Base-by-base conservation (phyloP, 1,140 invertebrate species). In the Halyomorpha halys region DNA sequence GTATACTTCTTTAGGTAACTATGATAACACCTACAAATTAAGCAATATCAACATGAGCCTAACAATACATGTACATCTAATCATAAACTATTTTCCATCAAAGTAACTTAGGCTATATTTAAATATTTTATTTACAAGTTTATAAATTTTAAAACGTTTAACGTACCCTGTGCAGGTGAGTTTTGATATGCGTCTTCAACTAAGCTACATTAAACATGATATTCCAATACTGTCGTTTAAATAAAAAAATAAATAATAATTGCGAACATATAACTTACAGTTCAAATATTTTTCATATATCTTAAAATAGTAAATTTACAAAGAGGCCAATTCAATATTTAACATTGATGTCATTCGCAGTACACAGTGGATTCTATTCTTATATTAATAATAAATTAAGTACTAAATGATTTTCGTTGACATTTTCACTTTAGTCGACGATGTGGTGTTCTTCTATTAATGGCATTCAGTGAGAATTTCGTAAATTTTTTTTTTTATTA, bases 91-190 rank as follows among this genome's bases (percentile, higher is more conserved):
- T 49, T 18, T 49, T 19, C 27, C 47, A 49, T 18, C 34, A 47
- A n/a, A n/a, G n/a, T n/a, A 19, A 19, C 21, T 49, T 49, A 18
- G 6, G 14, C 11, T 2, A 49, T n/a, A n/a, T n/a, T 5, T 21
- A 49, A 49, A 19, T 6, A 19, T 19, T 11, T 49, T 19, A 21
- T 21, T 21, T 49, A 49, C n/a, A 21, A 19, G 21, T 21, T 49
- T 49, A 49, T 49, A 19, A 49, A 49, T 19, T 9, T 21, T 49
- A 49, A 19, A 49, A 19, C n/a, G 6, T 21, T 49, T 19, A 49
- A 19, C n/a, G n/a, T 49, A 49, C 47, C 47, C 47, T 49, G 47
- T 49, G 47, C 47, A 49, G 4, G 47, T 49, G 47, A 49, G 5
- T 11, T 18, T 49, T 18, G n/a, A 49, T 49, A 49, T 19, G n/a